Percentiles rank a stretch among this genome's conserved stretches.
Evolutionary conservation across 2,113 vertebrate genomes (phyloP).

Genomic region (Turnix velox): DNA sequence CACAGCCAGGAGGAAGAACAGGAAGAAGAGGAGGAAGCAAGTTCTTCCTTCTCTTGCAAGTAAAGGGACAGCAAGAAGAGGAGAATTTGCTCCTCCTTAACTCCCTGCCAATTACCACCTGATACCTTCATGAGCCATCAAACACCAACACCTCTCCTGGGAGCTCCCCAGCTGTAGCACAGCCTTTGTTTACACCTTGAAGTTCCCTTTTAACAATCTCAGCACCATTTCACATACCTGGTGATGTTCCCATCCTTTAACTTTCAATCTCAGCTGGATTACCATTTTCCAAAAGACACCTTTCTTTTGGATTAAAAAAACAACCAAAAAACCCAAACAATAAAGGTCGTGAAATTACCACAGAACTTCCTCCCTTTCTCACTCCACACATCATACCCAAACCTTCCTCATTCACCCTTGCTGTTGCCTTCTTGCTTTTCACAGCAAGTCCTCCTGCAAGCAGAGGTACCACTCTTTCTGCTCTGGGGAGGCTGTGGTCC

Average conservation of each 20-base stretch:
- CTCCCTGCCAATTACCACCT: neutral
- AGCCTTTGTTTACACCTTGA: neutral
- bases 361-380: neutral
- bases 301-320: neutral
- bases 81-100: neutral
- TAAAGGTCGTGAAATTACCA: neutral
- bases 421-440: rapidly evolving
- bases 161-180: neutral
- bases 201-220: neutral
- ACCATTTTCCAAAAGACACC: rapidly evolving
- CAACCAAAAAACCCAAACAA: too few relatives aligned
- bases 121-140: neutral
- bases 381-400: neutral
- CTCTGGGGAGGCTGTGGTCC: neutral
- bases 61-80: neutral
- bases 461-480: neutral
- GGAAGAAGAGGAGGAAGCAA: neutral
- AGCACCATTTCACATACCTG: neutral
- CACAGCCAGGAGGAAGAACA: neutral
- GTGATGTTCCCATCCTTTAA: neutral
- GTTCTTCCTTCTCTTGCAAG: neutral
- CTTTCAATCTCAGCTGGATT: neutral
- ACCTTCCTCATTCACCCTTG: neutral
- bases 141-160: neutral
- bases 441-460: rapidly evolving